Conservation (phyloP, 2,888 invertebrate species). For the Standfussiana lucernea region DNA sequence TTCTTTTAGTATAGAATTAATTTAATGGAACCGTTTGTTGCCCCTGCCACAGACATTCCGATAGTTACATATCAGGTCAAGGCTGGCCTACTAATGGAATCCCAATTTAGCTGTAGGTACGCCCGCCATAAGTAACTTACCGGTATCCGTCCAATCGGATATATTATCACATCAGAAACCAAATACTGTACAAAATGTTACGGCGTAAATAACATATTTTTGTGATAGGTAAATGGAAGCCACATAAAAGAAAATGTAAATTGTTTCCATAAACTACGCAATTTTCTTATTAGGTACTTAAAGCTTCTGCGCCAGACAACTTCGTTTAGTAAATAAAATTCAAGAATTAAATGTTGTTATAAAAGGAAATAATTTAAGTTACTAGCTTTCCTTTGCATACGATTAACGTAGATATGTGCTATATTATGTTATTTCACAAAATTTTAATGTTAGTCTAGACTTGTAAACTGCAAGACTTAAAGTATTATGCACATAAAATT, state of each 20-base stretch:
- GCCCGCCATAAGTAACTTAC: neutral
- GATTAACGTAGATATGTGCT: neutral
- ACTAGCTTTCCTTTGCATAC: neutral
- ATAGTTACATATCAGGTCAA: constrained; percentile 9
- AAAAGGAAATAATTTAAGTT: neutral
- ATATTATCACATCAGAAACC: neutral
- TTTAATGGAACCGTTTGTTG: neutral
- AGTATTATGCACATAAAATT: neutral
- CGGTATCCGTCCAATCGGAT: neutral
- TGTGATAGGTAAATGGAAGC: neutral
- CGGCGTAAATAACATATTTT: neutral
- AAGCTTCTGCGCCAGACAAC: neutral
- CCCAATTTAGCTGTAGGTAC: neutral
- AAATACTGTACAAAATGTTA: neutral
- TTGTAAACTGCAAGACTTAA: neutral
- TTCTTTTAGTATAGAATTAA: neutral
- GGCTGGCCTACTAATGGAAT: neutral
- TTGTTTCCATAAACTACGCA: no score
- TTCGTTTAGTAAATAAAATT: neutral
- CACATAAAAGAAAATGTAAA: neutral
- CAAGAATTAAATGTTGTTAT: neutral
- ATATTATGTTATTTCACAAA: neutral
- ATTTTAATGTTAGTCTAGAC: neutral
- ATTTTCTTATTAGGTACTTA: neutral
- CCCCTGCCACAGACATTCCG: neutral